These are phyloP conservation scores for Rhagium mordax DNA, from an alignment of 2,888 invertebrate genomes.

Conservation along the genomic window DNA sequence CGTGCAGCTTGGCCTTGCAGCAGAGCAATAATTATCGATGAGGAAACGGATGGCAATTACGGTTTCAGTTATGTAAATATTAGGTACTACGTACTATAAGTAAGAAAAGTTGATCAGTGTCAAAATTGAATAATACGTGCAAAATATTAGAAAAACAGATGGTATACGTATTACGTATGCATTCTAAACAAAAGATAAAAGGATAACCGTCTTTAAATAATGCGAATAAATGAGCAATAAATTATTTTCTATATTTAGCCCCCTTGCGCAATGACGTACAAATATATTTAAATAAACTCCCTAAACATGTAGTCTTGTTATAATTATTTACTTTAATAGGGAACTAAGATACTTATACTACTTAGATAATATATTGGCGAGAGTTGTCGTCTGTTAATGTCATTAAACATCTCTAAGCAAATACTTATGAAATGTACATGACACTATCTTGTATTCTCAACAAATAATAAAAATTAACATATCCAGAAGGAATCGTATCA, in stretches of 20 bases:
- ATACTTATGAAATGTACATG: slow-evolving; percentile 34
- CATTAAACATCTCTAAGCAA: slow-evolving; percentile 32
- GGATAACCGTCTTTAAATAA: slow-evolving; percentile 24
- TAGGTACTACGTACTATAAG: too few species aligned
- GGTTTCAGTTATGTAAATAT: too few species aligned
- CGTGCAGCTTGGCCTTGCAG: too few species aligned
- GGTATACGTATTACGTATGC: slow-evolving; percentile 3
- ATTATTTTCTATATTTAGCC: slow-evolving; percentile 33
- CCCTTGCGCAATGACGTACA: slow-evolving; percentile 29
- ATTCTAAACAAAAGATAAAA: slow-evolving; percentile 19
- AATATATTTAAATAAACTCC: slow-evolving; percentile 29
- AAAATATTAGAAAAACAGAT: neutral
- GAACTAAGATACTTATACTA: slow-evolving; percentile 13
- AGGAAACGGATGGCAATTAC: too few species aligned
- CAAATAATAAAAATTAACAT: slow-evolving; percentile 51
- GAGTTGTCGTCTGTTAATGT: slow-evolving; percentile 24
- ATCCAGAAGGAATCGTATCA: slow-evolving; percentile 47
- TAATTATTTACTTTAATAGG: slow-evolving; percentile 15
- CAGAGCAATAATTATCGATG: too few species aligned
- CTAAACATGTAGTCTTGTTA: slow-evolving; percentile 21
- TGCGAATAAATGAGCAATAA: slow-evolving; percentile 22
- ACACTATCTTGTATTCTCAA: slow-evolving; percentile 47
- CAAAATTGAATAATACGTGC: neutral
- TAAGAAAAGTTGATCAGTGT: too few species aligned
- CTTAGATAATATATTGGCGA: slow-evolving; percentile 27